Base-by-base conservation (phyloP, 2,797 vertebrate species). In the Morelia viridis region DNA sequence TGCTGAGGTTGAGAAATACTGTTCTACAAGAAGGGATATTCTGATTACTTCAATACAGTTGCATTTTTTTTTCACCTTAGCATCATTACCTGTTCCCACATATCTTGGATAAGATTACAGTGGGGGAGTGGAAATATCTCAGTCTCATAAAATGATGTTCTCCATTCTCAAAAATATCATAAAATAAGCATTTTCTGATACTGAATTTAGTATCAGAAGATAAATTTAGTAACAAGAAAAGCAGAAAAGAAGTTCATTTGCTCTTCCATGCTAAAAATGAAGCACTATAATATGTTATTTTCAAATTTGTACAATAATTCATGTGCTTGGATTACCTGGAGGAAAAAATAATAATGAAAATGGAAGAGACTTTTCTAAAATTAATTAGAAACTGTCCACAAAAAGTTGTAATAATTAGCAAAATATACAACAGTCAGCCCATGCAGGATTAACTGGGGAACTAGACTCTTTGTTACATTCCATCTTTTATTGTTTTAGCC, bases 401-500 rank as follows among this genome's bases (percentile, higher is more conserved):
- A 85, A 35, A 71, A 50, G 53, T 53, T 80, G 19, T 76, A 35
- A 57, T 60, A 88, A 56, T 80, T 80, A 83, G 22, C 19, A 71
- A 53, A 62, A 88, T 76, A 92, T 57, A 64, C n/a, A 35, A 31
- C 50, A 91, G 46, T 22, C 71, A 88, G 64, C 19, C 17, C 46
- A 88, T 65, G 50, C 46, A 41, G 84, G 87, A 89, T 17, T 85
- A 84, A 91, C 46, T 28, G 28, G 60, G 5, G 19, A 88, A 88
- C 64, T 84, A 60, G 53, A 50, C 61, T 92, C 41, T 92, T 56
- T 3, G n/a, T 15, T 87, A 13, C 56, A 62, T 71, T n/a, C 28
- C 3, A 53, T 19, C 84, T 90, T 62, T 88, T 85, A 31, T 91
- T 56, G 68, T 90, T 93, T 92, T 71, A 90, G 61, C 65, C 89